A percentile compares a stretch with the other conserved stretches of the same genome.
phyloP scores from a whole-genome alignment of 2,113 vertebrate genomes.

The Orycteropus afer region DNA sequence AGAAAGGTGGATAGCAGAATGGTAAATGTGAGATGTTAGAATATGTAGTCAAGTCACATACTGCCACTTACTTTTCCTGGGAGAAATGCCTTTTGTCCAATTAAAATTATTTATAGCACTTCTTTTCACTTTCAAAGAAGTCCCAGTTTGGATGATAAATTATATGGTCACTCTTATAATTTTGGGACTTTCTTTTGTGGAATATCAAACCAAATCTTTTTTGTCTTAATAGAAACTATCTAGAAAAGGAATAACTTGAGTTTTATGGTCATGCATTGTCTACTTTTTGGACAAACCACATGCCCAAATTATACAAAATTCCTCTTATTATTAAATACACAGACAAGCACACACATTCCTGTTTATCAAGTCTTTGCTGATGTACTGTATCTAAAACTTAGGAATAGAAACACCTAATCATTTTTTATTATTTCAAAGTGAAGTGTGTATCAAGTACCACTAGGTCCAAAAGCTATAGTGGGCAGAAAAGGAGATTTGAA shows the following conservation, averaged over 20 bases:
- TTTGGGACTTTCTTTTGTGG: neutral
- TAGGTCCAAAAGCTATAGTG: neutral
- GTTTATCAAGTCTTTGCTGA: neutral
- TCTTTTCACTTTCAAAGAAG: neutral
- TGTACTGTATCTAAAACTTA: neutral
- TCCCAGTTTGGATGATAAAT: neutral
- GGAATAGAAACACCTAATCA: neutral
- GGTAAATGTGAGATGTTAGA: neutral
- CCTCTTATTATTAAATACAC: neutral
- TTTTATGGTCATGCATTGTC: neutral
- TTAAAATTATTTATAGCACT: neutral
- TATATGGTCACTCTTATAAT: neutral
- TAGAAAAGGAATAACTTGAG: neutral
- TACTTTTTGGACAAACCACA: neutral
- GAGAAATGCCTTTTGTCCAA: neutral
- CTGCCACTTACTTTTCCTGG: neutral
- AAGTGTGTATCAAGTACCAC: neutral
- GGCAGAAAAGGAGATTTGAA: neutral
- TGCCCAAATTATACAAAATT: neutral
- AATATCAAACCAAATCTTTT: neutral
- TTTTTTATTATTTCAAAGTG: neutral
- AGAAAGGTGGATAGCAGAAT: neutral
- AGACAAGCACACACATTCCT: neutral
- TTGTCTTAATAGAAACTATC: neutral
- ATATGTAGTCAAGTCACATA: neutral